Base-by-base conservation (phyloP, 2,113 vertebrate species). In the Bagarius yarrelli region DNA sequence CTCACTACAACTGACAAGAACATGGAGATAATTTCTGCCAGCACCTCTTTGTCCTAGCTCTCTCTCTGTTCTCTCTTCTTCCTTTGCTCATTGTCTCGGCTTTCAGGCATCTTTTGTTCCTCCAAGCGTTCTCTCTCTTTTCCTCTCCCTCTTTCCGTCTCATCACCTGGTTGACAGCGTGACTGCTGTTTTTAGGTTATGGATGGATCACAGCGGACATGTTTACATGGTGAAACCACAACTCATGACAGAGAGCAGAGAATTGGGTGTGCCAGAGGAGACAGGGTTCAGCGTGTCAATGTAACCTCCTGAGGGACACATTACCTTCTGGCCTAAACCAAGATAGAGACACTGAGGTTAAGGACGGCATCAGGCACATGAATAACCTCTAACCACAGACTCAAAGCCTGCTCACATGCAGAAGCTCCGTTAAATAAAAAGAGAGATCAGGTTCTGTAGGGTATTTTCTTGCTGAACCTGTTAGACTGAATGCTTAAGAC, bases 241-340 rank as follows among this genome's bases (percentile, higher is more conserved):
- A 76, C 66, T 82, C 71, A 66, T 18, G 34, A 76, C 40, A 36
- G 64, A 82, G 69, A 59, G 71, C 81, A 82, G 64, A 73, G 73
- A 73, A 57, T 69, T 16, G 57, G n/a, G 63, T 64, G 59, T 19
- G 30, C 80, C 79, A 80, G 69, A 47, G 73, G 75, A 61, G 56
- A 80, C 34, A 11, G 78, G 83, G 83, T 78, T 85, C 72, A 63
- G 73, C 21, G 52, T 72, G 81, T 63, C 82, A 80, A 44, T 79
- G 79, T 63, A 50, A 23, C 6, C 83, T 81, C 85, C 85, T 78
- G 56, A 80, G 84, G 87, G 84, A 80, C 79, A 83, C 80, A 75
- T 81, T 78, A 79, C 72, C 69, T 78, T 74, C 61, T 69, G 67
- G 40, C 78, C 81, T 80, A 84, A 76, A 83, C 66, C 75, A 85